phyloP scores from a whole-genome alignment of 2,888 invertebrate species.

The Erebia aethiops region DNA sequence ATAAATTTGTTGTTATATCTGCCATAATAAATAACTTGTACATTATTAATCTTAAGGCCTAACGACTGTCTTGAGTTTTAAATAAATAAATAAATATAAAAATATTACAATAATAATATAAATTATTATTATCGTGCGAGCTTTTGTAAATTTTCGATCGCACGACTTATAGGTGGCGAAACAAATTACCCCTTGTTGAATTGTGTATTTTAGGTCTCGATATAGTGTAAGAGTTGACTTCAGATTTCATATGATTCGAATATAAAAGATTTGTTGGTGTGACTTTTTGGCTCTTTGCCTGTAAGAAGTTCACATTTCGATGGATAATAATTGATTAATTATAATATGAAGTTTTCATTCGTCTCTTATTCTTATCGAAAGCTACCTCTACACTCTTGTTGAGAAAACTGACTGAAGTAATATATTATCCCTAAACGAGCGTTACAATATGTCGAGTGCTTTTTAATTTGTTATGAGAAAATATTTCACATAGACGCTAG shows the following conservation, averaged over 20 bases:
- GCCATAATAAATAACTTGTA: constrained; percentile 80
- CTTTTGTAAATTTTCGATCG: constrained; percentile 40
- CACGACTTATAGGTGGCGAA: constrained; percentile 26
- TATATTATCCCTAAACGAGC: background rate
- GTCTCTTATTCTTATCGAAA: constrained; percentile 16
- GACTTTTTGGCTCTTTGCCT: background rate
- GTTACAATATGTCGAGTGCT: background rate
- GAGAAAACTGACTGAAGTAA: background rate
- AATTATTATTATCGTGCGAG: constrained; percentile 59
- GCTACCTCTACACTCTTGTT: background rate
- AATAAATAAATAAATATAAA: constrained; percentile 35
- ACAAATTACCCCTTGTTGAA: constrained; percentile 53
- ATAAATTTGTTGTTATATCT: constrained; percentile 80
- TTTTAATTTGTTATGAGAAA: no score
- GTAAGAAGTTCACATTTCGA: background rate
- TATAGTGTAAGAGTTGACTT: constrained; percentile 35
- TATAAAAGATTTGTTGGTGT: background rate
- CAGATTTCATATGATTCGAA: constrained; percentile 11
- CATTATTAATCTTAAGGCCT: constrained; percentile 79
- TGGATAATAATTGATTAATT: background rate
- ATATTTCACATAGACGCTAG: no score
- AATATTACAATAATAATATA: background rate
- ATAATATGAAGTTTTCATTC: constrained; percentile 11
- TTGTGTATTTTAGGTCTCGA: constrained; percentile 53
- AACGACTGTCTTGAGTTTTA: constrained; percentile 79